Conservation (phyloP, 2,888 invertebrate species). For the Caenorhabditis becei region DNA sequence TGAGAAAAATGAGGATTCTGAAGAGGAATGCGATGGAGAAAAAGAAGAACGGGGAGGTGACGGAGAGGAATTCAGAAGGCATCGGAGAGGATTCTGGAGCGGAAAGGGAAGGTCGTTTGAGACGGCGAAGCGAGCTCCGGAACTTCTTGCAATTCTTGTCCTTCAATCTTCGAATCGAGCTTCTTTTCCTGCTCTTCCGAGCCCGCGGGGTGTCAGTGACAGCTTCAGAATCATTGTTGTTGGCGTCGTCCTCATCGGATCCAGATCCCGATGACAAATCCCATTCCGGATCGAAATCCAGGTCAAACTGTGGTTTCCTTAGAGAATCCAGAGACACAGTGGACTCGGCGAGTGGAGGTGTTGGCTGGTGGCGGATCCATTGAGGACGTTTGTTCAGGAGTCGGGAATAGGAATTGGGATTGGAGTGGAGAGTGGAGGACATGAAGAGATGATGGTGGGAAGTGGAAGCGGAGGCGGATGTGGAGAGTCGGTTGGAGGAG, state of each 20-base stretch:
- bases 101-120: neutral
- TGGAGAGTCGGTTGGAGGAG: slow-evolving; percentile 22
- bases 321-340: slow-evolving; percentile 28
- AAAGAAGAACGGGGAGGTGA: slow-evolving; percentile 43
- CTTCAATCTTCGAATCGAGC: slow-evolving; percentile 19
- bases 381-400: slow-evolving; percentile 49
- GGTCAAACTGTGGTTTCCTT: slow-evolving; percentile 12
- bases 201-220: slow-evolving; percentile 3
- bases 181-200: neutral
- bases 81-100: neutral
- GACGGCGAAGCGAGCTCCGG: slow-evolving; percentile 22
- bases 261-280: neutral
- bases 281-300: slow-evolving; percentile 29
- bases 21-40: slow-evolving; percentile 52
- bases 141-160: slow-evolving; percentile 28
- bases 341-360: slow-evolving; percentile 23
- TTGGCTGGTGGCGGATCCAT: slow-evolving; percentile 47
- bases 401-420: slow-evolving; percentile 33
- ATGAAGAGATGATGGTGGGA: slow-evolving; percentile 15
- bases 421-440: slow-evolving; percentile 12
- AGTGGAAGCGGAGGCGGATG: slow-evolving; percentile 10
- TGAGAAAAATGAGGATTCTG: slow-evolving; percentile 43
- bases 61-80: slow-evolving; percentile 24
- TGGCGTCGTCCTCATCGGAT: too few relatives aligned
- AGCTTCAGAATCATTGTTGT: neutral